These are phyloP conservation scores for Pelobates fuscus DNA, from an alignment of 2,113 vertebrate genomes.

Conservation along the genomic window DNA sequence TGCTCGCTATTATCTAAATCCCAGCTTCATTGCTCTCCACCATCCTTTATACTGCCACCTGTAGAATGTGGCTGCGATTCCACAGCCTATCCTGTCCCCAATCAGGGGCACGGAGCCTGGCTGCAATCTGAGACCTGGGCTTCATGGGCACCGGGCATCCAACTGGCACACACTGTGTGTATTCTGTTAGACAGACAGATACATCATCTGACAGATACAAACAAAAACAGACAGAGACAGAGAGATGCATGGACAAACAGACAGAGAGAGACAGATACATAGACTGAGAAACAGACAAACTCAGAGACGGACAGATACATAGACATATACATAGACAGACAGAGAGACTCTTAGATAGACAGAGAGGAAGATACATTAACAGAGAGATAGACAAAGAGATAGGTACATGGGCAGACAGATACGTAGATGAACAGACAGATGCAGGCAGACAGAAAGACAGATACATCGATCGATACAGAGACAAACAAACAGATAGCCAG, in stretches of 20 bases:
- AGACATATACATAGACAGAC: background rate
- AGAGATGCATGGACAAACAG: background rate
- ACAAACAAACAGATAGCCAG: background rate
- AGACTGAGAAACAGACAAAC: too few relatives aligned
- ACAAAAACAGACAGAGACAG: background rate
- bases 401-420: too few relatives aligned
- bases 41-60: constrained; percentile 53
- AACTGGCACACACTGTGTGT: too few relatives aligned
- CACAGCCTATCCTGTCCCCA: background rate
- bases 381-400: too few relatives aligned
- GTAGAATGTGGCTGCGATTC: constrained; percentile 37
- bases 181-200: too few relatives aligned
- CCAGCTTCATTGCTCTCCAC: background rate
- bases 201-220: background rate
- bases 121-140: too few relatives aligned
- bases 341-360: background rate
- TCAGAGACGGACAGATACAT: background rate
- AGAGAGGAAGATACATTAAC: too few relatives aligned
- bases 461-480: too few relatives aligned
- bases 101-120: too few relatives aligned
- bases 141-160: too few relatives aligned
- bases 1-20: constrained; percentile 59
- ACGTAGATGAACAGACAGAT: too few relatives aligned
- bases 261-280: background rate
- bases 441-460: too few relatives aligned